Percentiles rank a stretch among this genome's conserved stretches.
phyloP scores from a whole-genome alignment of 2,113 vertebrate genomes.

The Petaurus breviceps region DNA sequence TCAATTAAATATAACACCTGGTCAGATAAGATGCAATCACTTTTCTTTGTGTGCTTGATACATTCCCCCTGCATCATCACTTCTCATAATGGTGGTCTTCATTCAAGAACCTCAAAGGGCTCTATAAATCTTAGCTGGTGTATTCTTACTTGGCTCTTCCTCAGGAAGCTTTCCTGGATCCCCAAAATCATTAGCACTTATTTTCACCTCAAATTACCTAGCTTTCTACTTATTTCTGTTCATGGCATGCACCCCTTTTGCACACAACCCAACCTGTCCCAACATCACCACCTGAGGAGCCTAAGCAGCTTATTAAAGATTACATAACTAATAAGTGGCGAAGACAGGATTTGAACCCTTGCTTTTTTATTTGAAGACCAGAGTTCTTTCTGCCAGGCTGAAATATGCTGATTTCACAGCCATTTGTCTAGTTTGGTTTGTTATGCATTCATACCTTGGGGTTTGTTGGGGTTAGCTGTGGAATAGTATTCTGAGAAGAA shows the following conservation, averaged over 20 bases:
- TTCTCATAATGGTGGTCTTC: not conserved
- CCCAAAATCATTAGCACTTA: not conserved
- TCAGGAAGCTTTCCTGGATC: not conserved
- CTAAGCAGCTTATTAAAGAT: not conserved
- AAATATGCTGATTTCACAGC: not conserved
- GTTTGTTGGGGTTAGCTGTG: conserved; percentile 9
- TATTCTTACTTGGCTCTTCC: not conserved
- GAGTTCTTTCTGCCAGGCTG: not conserved
- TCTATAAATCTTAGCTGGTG: not conserved
- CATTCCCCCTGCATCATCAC: not conserved
- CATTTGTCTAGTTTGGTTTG: conserved; percentile 20
- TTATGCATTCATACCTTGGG: not conserved
- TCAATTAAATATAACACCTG: not conserved
- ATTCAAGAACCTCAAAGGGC: not conserved
- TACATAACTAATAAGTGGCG: not conserved
- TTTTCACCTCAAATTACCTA: not conserved
- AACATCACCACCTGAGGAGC: not conserved
- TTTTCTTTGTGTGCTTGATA: not conserved
- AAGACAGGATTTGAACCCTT: not conserved
- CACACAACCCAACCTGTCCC: not conserved
- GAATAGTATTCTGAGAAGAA: conserved; percentile 28
- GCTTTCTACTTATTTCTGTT: not conserved
- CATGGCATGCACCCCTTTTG: not conserved
- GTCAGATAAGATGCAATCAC: not conserved
- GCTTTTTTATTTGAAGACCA: not conserved